Evolutionary conservation across 2,888 invertebrate species (phyloP).

Genomic region (Drosophila mayaguana): DNA sequence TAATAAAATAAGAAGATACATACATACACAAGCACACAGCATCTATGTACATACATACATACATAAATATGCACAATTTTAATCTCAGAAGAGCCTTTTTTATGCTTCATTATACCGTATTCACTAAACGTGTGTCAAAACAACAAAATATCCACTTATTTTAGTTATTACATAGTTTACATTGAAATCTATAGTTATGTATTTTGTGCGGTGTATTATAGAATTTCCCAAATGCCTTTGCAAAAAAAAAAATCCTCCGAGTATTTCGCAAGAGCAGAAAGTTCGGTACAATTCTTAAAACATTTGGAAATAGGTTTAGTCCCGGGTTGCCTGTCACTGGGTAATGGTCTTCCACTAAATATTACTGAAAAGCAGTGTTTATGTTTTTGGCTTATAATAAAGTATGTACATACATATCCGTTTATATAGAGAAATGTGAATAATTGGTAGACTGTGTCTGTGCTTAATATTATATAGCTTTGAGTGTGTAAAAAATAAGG

Average conservation of each 20-base stretch:
- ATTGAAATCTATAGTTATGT: neutral
- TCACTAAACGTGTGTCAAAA: too few relatives aligned
- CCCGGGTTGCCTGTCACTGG: slow-evolving; percentile 85
- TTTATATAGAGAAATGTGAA: slow-evolving; percentile 6
- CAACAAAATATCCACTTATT: too few relatives aligned
- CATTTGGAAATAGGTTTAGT: slow-evolving; percentile 82
- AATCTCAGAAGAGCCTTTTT: too few relatives aligned
- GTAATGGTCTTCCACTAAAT: slow-evolving; percentile 74
- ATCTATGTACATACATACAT: too few relatives aligned
- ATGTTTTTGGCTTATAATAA: slow-evolving; percentile 46
- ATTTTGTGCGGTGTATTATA: slow-evolving; percentile 41
- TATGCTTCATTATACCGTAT: too few relatives aligned
- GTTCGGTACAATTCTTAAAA: slow-evolving; percentile 59
- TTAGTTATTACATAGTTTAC: too few relatives aligned
- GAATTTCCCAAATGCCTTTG: slow-evolving; percentile 29
- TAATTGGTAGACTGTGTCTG: neutral
- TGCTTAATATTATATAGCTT: slow-evolving; percentile 34
- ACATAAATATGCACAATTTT: too few relatives aligned
- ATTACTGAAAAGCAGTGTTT: slow-evolving; percentile 47
- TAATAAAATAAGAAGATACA: too few relatives aligned
- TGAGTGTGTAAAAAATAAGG: slow-evolving; percentile 16
- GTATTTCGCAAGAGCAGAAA: slow-evolving; percentile 30
- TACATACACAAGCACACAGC: too few relatives aligned
- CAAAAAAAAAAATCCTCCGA: slow-evolving; percentile 50
- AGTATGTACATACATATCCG: slow-evolving; percentile 9